Percentiles rank a stretch among this genome's conserved stretches.
These are phyloP conservation scores for Cotesia vestalis DNA, from an alignment of 1,140 invertebrate species.

Conservation along the genomic window DNA sequence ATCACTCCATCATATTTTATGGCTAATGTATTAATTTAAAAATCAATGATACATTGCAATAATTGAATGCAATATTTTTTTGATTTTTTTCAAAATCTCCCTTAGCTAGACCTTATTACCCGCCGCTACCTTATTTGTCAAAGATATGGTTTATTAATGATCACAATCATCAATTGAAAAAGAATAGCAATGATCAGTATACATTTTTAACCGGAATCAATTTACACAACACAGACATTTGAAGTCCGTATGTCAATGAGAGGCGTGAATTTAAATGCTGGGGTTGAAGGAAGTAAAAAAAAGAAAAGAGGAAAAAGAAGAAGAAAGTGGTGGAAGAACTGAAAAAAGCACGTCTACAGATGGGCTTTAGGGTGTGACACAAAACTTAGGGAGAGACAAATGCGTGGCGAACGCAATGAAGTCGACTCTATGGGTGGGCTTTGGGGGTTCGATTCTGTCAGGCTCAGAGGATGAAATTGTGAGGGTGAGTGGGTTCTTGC, in stretches of 20 bases:
- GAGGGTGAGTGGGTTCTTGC: conserved; percentile 28
- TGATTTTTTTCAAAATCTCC: too few species aligned
- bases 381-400: conserved; percentile 51
- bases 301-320: conserved; percentile 9
- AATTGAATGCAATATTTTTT: too few species aligned
- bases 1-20: too few species aligned
- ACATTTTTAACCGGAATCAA: neutral
- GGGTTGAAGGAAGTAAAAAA: conserved; percentile 27
- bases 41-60: too few species aligned
- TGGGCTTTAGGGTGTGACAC: conserved; percentile 47
- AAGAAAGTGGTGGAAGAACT: conserved; percentile 34
- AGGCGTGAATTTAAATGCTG: conserved; percentile 31
- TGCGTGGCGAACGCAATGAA: conserved; percentile 53
- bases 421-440: conserved; percentile 50
- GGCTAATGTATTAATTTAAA: too few species aligned
- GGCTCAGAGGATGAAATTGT: conserved; percentile 18
- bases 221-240: neutral
- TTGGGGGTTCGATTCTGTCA: conserved; percentile 40
- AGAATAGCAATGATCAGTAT: neutral
- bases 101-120: too few species aligned
- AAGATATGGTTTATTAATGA: too few species aligned
- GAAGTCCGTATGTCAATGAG: conserved; percentile 4
- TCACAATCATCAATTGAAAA: neutral
- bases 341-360: conserved; percentile 42
- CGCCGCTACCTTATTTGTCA: too few species aligned